Conservation (phyloP, 2,113 vertebrate species). For the Hydrochoerus hydrochaeris region DNA sequence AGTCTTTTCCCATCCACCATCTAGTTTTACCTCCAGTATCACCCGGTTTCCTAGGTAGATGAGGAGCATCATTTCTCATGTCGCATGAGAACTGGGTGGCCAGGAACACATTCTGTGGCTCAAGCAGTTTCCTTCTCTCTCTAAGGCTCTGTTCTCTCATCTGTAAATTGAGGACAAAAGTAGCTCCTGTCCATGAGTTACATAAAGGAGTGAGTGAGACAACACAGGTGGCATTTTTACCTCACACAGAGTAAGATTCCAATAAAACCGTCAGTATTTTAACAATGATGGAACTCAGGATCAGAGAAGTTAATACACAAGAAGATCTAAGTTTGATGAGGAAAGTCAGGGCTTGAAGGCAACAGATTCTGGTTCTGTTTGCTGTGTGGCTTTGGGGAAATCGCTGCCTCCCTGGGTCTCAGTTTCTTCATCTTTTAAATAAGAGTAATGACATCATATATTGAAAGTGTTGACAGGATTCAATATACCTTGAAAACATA, state of each 20-base stretch:
- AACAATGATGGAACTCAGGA: not conserved
- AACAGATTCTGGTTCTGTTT: not conserved
- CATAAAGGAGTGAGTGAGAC: slow-evolving; percentile 63
- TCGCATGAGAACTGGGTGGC: not conserved
- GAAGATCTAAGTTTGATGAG: not conserved
- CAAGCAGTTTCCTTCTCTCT: not conserved
- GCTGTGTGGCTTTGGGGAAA: not conserved
- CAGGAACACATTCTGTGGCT: not conserved
- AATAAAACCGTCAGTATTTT: not conserved
- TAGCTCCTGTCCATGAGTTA: slow-evolving; percentile 4
- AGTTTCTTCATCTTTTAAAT: slow-evolving; percentile 31
- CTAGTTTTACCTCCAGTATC: not conserved
- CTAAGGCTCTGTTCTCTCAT: slow-evolving; percentile 5
- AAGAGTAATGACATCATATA: not conserved
- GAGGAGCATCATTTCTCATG: not conserved
- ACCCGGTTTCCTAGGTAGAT: not conserved
- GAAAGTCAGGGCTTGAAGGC: not conserved
- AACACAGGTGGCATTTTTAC: not conserved
- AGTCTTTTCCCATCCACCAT: not conserved
- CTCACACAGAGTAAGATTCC: not conserved
- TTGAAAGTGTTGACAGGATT: not conserved
- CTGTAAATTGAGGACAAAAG: slow-evolving; percentile 14
- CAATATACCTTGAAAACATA: slow-evolving; percentile 1
- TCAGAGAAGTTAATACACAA: not conserved
- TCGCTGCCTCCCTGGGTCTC: not conserved